Base-by-base conservation (phyloP, 92 coral and sea anemone genomes). In the Zoanthus gigantus region DNA sequence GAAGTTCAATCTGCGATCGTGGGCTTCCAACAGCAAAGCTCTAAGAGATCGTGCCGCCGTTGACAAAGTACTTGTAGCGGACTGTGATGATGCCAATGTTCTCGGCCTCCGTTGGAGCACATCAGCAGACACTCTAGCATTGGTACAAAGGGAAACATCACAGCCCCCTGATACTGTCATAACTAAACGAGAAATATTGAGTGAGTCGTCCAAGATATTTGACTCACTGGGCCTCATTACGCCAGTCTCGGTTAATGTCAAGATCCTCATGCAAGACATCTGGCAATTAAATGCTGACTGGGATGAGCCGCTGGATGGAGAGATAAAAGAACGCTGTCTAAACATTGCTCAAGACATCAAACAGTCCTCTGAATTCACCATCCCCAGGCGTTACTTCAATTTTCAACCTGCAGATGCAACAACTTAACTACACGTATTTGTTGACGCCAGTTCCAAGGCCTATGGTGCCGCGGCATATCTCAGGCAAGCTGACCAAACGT, bases 201-300 rank as follows among this genome's bases (percentile, higher is more conserved):
- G 53, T 31, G 77, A 72, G 45, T 23, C 23, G 18, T 42, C 77
- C 53, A 37, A 31, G 77, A 18, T 68, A 29, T 68, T 29, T 23
- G 74, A 72, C 63, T 90, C 90, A 73, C 90, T 86, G 4, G 90
- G 93, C 11, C 53, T 86, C 18, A 23, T 23, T 9, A 58, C 90
- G 9, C 90, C 90, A 5, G 53, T 34, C 52, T 34, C 93, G 14
- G 74, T 90, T 9, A 82, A 83, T 9, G 93, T 89, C 30, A 90
- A 92, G 53, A 86, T 76, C 13, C 63, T 92, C 3, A 68, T 68
- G 23, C 88, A 48, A 86, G 86, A 44, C 86, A 92, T 71, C 48
- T 54, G 45, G 87, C 61, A 54, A 89, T 85, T 3, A 23, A 23
- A 23, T 23, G 23, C 23, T 23, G 23, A 23, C 23, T 23, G 23